Evolutionary conservation across 2,888 invertebrate species (phyloP).

Genomic region (Nymphalis polychloros): DNA sequence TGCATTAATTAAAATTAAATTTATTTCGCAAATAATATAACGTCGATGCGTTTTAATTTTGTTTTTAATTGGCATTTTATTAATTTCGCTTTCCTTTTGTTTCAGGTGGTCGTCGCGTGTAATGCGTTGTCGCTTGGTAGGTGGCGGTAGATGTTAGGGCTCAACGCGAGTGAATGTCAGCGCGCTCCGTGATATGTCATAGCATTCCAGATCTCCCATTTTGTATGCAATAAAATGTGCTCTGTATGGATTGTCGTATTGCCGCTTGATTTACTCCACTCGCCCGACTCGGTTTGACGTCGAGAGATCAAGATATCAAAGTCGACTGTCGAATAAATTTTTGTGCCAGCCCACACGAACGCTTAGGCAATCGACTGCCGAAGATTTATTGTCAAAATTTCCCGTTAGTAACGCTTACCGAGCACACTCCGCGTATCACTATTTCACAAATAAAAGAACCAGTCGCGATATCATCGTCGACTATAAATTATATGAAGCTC

Average conservation of each 20-base stretch:
- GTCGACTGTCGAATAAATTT: slow-evolving; percentile 74
- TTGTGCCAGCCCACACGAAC: slow-evolving; percentile 76
- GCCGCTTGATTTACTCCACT: slow-evolving; percentile 49
- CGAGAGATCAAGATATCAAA: slow-evolving; percentile 77
- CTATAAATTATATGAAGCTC: slow-evolving; percentile 78
- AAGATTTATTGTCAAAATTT: slow-evolving; percentile 81
- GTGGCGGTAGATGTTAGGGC: slow-evolving; percentile 41
- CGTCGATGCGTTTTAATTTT: slow-evolving; percentile 31
- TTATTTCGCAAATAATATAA: slow-evolving; percentile 42
- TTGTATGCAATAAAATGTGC: slow-evolving; percentile 39
- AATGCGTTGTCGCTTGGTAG: slow-evolving; percentile 67
- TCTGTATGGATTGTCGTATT: slow-evolving; percentile 46
- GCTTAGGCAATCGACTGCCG: slow-evolving; percentile 80
- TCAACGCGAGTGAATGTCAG: slow-evolving; percentile 45
- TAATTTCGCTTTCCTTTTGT: slow-evolving; percentile 83
- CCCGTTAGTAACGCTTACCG: slow-evolving; percentile 81
- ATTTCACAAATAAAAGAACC: slow-evolving; percentile 82
- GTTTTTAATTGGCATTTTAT: slow-evolving; percentile 76
- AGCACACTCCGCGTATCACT: slow-evolving; percentile 80
- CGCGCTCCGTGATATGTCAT: slow-evolving; percentile 51
- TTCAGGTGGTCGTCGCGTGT: slow-evolving; percentile 78
- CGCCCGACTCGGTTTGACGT: slow-evolving; percentile 56
- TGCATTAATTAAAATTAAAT: slow-evolving; percentile 43
- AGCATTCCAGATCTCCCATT: slow-evolving; percentile 36
- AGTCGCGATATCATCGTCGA: slow-evolving; percentile 79